Evolutionary conservation across 1,140 invertebrate species (phyloP).

Genomic region (Zaprionus africanus): DNA sequence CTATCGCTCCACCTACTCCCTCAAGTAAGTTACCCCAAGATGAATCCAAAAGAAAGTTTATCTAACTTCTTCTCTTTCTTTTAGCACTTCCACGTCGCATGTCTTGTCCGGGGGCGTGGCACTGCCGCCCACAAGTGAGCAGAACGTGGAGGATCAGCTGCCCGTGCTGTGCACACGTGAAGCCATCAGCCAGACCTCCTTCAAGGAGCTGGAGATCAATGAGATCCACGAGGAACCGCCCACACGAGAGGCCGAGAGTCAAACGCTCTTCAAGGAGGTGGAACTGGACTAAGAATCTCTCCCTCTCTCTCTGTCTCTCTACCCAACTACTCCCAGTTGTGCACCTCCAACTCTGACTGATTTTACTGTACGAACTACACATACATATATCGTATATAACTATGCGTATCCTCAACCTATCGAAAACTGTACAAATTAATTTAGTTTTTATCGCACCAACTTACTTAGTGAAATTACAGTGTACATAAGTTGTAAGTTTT

Average conservation of each 20-base stretch:
- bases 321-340: slow-evolving; percentile 1
- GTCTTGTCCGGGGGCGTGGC: slow-evolving; percentile 18
- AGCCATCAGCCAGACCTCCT: slow-evolving; percentile 48
- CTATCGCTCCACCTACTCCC: slow-evolving; percentile 76
- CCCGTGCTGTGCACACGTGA: slow-evolving; percentile 26
- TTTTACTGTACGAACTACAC: slow-evolving; percentile 34
- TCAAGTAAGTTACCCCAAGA: slow-evolving; percentile 58
- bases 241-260: slow-evolving; percentile 32
- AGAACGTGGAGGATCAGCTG: slow-evolving; percentile 33
- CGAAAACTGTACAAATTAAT: slow-evolving; percentile 50
- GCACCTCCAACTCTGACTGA: slow-evolving; percentile 32
- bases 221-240: slow-evolving; percentile 40
- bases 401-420: slow-evolving; percentile 34
- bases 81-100: slow-evolving; percentile 41
- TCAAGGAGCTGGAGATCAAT: slow-evolving; percentile 49
- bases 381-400: not conserved
- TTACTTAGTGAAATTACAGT: slow-evolving; percentile 33
- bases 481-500: slow-evolving; percentile 45
- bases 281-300: slow-evolving; percentile 52
- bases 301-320: not conserved
- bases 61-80: slow-evolving; percentile 6
- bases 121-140: slow-evolving; percentile 51
- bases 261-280: slow-evolving; percentile 53
- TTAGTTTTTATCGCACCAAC: slow-evolving; percentile 8
- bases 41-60: not conserved